Base-by-base conservation (phyloP, 1,140 invertebrate species). In the Leguminivora glycinivorella region DNA sequence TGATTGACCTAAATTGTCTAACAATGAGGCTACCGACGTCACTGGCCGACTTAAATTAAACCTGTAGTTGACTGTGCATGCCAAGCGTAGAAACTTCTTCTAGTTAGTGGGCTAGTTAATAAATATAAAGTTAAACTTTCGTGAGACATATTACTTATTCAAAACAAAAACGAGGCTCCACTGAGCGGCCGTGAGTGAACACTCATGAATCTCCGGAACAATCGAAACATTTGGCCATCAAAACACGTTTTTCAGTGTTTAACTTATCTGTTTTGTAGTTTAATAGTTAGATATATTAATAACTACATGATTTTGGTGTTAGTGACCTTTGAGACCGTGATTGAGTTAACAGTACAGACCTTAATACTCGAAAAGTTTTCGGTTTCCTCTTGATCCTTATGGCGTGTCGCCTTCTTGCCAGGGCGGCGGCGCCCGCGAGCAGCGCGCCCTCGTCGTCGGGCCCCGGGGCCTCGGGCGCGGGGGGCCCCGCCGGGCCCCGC, bases 381-480 rank as follows among this genome's bases (percentile, higher is more conserved):
- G 85, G 80, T 78, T 86, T 88, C 70, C 85, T 81, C 73, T 87
- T 89, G 69, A 88, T 75, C 73, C 81, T 88, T 83, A 91, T 80
- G 82, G 89, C 89, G 78, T 88, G 77, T 83, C 89, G 85, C 84
- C 87, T 82, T 80, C 89, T 70, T 76, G 83, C 85, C 77, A 88
- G 29, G 80, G 89, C 83, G 80, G 83, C 81, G 83, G 86, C 74
- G 84, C 85, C 82, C 75, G 86, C 75, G 80, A 89, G 86, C 80
- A 89, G 43, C 77, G 86, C 71, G 76, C 84, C 75, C 79, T 85
- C 74, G n/a, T n/a, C n/a, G n/a, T n/a, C n/a, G n/a, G n/a, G n/a
- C n/a, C n/a, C n/a, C n/a, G n/a, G n/a, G n/a, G n/a, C n/a, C n/a
- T n/a, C n/a, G n/a, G 60, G 80, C 69, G 56, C 85, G 83, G 70